Conservation (phyloP, 1,140 invertebrate species). For the Leptestheria dahalacensis region DNA sequence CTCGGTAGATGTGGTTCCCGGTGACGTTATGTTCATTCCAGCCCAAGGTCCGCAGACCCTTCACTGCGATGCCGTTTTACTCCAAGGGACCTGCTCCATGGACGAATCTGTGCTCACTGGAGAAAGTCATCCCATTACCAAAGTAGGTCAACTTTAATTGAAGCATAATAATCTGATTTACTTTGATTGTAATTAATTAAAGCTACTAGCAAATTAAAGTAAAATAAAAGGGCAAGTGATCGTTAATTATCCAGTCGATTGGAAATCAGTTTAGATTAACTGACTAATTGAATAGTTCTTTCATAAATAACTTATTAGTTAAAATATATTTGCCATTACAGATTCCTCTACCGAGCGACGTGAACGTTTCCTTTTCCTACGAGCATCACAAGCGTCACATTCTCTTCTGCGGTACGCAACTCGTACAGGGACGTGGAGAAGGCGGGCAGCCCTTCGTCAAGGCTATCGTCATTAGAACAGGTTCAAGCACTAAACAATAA, state of each 20-base stretch:
- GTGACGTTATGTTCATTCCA: constrained; percentile 24
- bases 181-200: no score
- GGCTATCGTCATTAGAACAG: constrained; percentile 35
- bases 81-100: constrained; percentile 25
- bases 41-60: constrained; percentile 17
- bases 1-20: constrained; percentile 25
- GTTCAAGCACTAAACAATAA: no score
- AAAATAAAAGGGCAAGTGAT: no score
- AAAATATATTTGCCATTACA: no score
- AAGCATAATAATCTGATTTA: no score
- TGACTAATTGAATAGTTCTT: no score
- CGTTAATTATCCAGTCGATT: no score
- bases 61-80: constrained; percentile 26
- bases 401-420: constrained; percentile 34
- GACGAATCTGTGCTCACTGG: constrained; percentile 29
- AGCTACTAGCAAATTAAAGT: no score
- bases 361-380: constrained; percentile 9
- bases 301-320: no score
- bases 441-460: constrained; percentile 26
- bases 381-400: constrained; percentile 27
- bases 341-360: constrained; percentile 19
- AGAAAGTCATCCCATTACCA: constrained; percentile 27
- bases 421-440: constrained; percentile 35
- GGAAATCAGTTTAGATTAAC: no score
- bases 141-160: no score